These are phyloP conservation scores for Progne subis DNA, from an alignment of 2,113 vertebrate genomes.

Conservation along the genomic window DNA sequence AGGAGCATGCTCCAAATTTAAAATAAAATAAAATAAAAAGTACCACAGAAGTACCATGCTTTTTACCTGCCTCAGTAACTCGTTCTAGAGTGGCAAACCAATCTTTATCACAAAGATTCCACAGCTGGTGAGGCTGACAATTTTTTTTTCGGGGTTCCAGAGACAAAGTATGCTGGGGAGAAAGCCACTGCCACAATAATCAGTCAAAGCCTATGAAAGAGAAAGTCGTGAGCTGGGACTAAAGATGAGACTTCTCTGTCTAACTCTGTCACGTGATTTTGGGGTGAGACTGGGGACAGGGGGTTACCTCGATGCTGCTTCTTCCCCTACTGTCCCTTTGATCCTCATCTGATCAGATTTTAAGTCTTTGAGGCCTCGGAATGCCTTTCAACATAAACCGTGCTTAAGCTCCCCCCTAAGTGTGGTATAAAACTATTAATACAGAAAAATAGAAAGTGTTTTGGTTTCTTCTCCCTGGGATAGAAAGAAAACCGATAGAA, in stretches of 20 bases:
- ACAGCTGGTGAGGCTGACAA: background rate
- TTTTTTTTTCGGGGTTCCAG: background rate
- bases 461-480: background rate
- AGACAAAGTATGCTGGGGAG: background rate
- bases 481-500: background rate
- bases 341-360: background rate
- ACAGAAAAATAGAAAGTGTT: background rate
- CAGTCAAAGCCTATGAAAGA: background rate
- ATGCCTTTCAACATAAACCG: constrained; percentile 16
- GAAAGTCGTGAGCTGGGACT: background rate
- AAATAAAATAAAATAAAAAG: too few relatives aligned
- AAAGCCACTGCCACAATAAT: background rate
- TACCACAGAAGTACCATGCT: background rate
- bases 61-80: background rate
- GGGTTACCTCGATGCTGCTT: background rate
- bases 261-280: accelerated
- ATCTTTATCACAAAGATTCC: background rate
- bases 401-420: background rate
- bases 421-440: background rate
- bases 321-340: background rate
- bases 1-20: background rate
- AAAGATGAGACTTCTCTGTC: background rate
- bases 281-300: background rate
- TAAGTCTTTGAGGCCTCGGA: background rate
- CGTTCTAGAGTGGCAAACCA: background rate